A percentile compares a stretch with the other conserved stretches of the same genome.
Conservation (phyloP, 1,140 invertebrate genomes). For the Rhizoglyphus robini region DNA sequence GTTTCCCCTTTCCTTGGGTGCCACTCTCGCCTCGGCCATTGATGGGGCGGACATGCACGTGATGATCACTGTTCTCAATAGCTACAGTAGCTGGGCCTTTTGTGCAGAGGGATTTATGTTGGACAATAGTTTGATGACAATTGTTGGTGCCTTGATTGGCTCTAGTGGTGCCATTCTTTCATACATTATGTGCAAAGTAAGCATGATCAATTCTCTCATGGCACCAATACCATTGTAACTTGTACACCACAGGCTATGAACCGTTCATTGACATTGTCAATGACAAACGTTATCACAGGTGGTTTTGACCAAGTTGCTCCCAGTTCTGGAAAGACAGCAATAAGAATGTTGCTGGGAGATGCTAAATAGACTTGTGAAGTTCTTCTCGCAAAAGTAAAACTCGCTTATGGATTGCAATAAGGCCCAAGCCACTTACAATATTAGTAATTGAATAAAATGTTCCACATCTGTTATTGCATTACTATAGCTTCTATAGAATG, state of each 20-base stretch:
- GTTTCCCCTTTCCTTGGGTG: slow-evolving; percentile 59
- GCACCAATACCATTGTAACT: too few species aligned
- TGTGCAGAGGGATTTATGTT: slow-evolving; percentile 85
- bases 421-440: too few species aligned
- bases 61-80: slow-evolving; percentile 80
- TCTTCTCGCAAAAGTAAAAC: slow-evolving; percentile 51
- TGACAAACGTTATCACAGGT: slow-evolving; percentile 75
- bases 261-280: too few species aligned
- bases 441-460: too few species aligned
- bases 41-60: slow-evolving; percentile 90
- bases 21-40: slow-evolving; percentile 73
- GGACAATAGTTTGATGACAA: slow-evolving; percentile 80
- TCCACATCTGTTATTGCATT: too few species aligned
- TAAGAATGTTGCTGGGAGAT: slow-evolving; percentile 77
- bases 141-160: slow-evolving; percentile 77
- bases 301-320: slow-evolving; percentile 61
- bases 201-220: too few species aligned
- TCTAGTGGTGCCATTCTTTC: slow-evolving; percentile 80
- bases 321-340: slow-evolving; percentile 58
- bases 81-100: slow-evolving; percentile 63
- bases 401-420: background rate
- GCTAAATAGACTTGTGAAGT: slow-evolving; percentile 82
- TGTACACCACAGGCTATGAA: slow-evolving; percentile 88
- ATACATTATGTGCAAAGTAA: slow-evolving; percentile 84
- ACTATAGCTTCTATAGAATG: too few species aligned